phyloP scores from a whole-genome alignment of 2,888 invertebrate genomes.

The Pachliopta kotzebuea region DNA sequence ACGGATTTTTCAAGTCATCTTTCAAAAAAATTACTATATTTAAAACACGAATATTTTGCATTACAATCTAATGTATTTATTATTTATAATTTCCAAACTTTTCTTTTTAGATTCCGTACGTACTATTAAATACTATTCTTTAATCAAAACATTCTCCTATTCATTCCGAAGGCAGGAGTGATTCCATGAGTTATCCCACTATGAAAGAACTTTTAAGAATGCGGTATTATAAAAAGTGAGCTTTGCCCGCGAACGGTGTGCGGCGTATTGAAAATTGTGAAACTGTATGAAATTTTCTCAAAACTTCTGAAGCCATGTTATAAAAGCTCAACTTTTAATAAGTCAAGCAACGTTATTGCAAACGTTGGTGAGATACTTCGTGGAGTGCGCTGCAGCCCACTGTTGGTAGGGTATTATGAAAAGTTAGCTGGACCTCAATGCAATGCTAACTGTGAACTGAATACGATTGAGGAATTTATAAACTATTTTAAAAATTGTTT shows the following conservation, averaged over 20 bases:
- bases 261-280: conserved; percentile 24
- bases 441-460: neutral
- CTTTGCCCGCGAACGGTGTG: neutral
- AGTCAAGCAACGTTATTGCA: conserved; percentile 24
- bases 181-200: conserved; percentile 10
- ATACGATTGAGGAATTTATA: neutral
- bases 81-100: too few relatives aligned
- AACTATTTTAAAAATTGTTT: neutral
- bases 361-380: conserved; percentile 21
- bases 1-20: too few relatives aligned
- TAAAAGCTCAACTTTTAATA: conserved; percentile 27
- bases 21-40: too few relatives aligned
- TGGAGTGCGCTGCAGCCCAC: conserved; percentile 15
- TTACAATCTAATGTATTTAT: too few relatives aligned
- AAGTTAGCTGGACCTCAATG: conserved; percentile 12
- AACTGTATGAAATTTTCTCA: conserved; percentile 20
- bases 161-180: conserved; percentile 14
- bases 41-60: too few relatives aligned
- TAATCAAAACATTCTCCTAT: conserved; percentile 3
- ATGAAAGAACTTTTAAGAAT: conserved; percentile 21
- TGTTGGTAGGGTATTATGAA: conserved; percentile 14
- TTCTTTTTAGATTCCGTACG: neutral
- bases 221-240: conserved; percentile 14
- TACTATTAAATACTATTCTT: neutral
- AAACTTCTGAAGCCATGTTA: conserved; percentile 21